These are phyloP conservation scores for Siderastrea siderea DNA, from an alignment of 92 coral and sea anemone genomes.

Conservation along the genomic window DNA sequence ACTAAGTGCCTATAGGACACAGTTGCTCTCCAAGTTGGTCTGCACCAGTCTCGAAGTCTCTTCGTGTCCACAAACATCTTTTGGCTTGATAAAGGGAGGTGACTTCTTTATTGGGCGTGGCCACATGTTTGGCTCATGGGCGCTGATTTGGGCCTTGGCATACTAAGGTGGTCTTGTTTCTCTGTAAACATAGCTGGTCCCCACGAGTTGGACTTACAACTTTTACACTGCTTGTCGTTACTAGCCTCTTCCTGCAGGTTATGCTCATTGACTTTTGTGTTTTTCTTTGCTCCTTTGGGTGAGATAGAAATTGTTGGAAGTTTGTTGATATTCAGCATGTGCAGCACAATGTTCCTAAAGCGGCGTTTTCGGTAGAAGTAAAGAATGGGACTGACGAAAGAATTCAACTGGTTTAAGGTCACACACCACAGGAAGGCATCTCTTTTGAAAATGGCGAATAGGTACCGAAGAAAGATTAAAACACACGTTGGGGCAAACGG, in stretches of 20 bases:
- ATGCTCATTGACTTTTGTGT: background rate
- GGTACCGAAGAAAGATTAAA: background rate
- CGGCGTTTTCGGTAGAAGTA: conserved; percentile 18
- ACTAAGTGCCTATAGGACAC: too few species aligned
- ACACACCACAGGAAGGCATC: conserved; percentile 1
- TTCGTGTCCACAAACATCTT: background rate
- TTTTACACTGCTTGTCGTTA: background rate
- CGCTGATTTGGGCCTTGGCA: background rate
- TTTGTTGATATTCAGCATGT: background rate
- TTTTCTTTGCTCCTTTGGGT: background rate
- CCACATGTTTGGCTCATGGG: too few species aligned
- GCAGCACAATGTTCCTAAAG: background rate
- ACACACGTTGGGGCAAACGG: background rate
- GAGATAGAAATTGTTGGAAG: background rate
- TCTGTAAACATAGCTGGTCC: background rate
- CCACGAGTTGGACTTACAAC: background rate
- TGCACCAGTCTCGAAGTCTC: too few species aligned
- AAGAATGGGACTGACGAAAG: conserved; percentile 2
- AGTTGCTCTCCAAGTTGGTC: too few species aligned
- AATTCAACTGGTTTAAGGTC: background rate
- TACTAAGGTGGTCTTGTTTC: background rate
- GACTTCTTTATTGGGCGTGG: background rate
- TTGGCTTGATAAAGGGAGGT: background rate
- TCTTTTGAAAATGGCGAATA: background rate
- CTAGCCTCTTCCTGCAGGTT: background rate